phyloP scores from a whole-genome alignment of 2,888 invertebrate species.

The Malthinus seriepunctatus region DNA sequence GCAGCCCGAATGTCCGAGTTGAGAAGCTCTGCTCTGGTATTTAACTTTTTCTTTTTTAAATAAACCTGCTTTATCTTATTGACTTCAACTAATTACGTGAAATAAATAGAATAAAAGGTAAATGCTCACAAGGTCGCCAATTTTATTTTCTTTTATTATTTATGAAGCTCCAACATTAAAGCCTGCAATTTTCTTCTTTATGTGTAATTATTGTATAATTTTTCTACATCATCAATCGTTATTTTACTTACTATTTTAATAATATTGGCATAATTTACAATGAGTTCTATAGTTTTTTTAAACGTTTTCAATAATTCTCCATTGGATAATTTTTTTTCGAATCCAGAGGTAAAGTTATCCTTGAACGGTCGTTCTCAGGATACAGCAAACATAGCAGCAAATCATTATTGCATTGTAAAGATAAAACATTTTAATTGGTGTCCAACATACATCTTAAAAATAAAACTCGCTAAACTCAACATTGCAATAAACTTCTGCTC shows the following conservation, averaged over 20 bases:
- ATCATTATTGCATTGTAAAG: slow-evolving; percentile 11
- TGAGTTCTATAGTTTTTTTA: background rate
- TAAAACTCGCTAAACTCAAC: too few species aligned
- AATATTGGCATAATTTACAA: background rate
- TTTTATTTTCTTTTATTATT: slow-evolving; percentile 21
- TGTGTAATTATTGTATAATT: background rate
- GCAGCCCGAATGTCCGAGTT: too few species aligned
- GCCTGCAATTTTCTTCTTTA: slow-evolving; percentile 7
- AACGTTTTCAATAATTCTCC: background rate
- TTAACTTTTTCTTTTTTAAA: background rate
- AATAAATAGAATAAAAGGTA: slow-evolving; percentile 38
- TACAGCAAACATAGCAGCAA: slow-evolving; percentile 5
- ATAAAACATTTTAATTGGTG: slow-evolving; percentile 13
- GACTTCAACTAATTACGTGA: slow-evolving; percentile 18
- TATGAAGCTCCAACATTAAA: too few species aligned
- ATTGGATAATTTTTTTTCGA: slow-evolving; percentile 1
- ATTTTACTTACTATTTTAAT: background rate
- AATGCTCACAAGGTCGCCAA: slow-evolving; percentile 45
- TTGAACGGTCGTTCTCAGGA: slow-evolving; percentile 13
- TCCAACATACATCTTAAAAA: background rate
- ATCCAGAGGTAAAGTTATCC: slow-evolving; percentile 6
- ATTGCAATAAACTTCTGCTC: too few species aligned
- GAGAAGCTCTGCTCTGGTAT: too few species aligned
- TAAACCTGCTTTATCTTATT: slow-evolving; percentile 17
- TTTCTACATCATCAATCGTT: background rate